phyloP scores from a whole-genome alignment of 1,140 invertebrate genomes.

The Ganaspis sp. region DNA sequence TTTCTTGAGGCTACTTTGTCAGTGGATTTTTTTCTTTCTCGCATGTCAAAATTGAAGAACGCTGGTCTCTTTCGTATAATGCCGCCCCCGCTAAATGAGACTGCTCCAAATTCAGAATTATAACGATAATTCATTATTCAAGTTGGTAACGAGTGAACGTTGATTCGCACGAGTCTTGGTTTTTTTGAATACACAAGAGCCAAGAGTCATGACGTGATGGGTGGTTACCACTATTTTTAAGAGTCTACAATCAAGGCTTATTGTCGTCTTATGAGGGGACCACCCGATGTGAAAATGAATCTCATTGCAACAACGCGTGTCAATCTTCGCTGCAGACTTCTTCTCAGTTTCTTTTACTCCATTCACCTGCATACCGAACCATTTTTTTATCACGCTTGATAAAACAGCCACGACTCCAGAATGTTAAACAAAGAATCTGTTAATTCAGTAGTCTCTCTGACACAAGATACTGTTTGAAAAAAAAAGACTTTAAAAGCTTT shows the following conservation, averaged over 20 bases:
- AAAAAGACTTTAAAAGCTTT: too few relatives aligned
- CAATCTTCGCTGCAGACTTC: background rate
- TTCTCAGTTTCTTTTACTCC: background rate
- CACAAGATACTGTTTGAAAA: too few relatives aligned
- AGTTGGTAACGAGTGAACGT: constrained; percentile 45
- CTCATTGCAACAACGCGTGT: constrained; percentile 44
- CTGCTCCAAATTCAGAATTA: constrained; percentile 52
- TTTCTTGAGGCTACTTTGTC: background rate
- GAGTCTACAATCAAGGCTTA: constrained; percentile 65
- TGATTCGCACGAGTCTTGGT: constrained; percentile 24
- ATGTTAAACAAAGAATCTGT: too few relatives aligned
- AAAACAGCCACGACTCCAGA: constrained; percentile 30
- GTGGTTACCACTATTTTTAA: constrained; percentile 57
- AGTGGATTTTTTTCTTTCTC: background rate
- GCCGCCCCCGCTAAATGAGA: background rate
- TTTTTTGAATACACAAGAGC: constrained; percentile 8
- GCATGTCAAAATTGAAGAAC: background rate
- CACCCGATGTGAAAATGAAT: constrained; percentile 67
- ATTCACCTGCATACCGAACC: background rate
- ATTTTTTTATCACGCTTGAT: constrained; percentile 27
- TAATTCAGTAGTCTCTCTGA: too few relatives aligned
- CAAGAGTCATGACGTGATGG: background rate
- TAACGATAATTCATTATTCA: constrained; percentile 57
- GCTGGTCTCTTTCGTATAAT: too few relatives aligned
- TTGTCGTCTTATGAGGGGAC: constrained; percentile 63